Percentiles rank a stretch among this genome's conserved stretches.
Evolutionary conservation across 1,140 invertebrate species (phyloP).

Genomic region (Saxidomus purpurata): DNA sequence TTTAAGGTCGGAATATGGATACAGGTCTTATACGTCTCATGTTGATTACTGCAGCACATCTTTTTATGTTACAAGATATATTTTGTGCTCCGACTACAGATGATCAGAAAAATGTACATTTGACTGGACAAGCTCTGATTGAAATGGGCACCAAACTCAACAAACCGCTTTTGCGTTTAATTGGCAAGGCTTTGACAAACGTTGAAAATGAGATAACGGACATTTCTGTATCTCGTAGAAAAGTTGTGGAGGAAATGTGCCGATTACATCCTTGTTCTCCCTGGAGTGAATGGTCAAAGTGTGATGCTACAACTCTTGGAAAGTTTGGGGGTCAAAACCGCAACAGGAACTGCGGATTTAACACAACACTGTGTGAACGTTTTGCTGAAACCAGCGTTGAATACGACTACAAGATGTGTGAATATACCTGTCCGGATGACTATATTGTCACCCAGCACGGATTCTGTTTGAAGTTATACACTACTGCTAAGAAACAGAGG

Average conservation of each 20-base stretch:
- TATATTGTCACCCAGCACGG: not conserved
- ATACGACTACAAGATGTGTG: not conserved
- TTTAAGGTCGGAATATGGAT: no score
- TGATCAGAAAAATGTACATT: no score
- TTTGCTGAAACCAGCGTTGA: not conserved
- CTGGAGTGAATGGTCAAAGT: slow-evolving; percentile 21
- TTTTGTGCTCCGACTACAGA: no score
- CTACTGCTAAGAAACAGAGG: not conserved
- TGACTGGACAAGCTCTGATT: not conserved
- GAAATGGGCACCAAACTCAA: not conserved
- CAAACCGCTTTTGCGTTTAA: not conserved
- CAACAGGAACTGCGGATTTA: not conserved
- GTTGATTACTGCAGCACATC: no score
- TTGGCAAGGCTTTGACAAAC: not conserved
- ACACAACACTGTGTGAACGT: slow-evolving; percentile 2
- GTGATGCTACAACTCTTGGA: not conserved
- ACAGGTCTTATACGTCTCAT: no score
- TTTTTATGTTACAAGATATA: no score
- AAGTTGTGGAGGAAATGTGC: not conserved
- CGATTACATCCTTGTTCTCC: not conserved
- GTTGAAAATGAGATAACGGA: not conserved
- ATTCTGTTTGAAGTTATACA: slow-evolving; percentile 3
- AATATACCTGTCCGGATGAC: not conserved
- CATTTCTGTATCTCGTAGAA: no score
- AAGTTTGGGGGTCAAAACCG: slow-evolving; percentile 12